These are phyloP conservation scores for Erebia palarica DNA, from an alignment of 2,888 invertebrate species.

Conservation along the genomic window DNA sequence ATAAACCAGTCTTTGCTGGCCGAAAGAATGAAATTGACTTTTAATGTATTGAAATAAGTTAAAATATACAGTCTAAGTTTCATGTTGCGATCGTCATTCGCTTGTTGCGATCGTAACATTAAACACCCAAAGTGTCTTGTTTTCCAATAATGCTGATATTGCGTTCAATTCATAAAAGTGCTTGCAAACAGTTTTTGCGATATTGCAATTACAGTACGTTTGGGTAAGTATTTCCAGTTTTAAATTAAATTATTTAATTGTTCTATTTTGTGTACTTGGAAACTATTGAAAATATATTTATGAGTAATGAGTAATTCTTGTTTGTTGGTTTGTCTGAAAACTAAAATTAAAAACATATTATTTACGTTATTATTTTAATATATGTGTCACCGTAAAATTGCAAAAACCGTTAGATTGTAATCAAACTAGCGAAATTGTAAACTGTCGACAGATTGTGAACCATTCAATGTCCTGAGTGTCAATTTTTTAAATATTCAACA, in stretches of 20 bases:
- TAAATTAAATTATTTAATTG: background rate
- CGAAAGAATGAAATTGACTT: constrained; percentile 19
- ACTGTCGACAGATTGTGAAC: too few relatives aligned
- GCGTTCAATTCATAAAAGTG: constrained; percentile 13
- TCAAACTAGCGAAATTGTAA: too few relatives aligned
- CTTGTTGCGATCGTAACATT: background rate
- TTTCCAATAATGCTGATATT: constrained; percentile 18
- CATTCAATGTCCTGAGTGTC: too few relatives aligned
- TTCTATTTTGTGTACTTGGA: too few relatives aligned
- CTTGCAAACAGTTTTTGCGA: constrained; percentile 5
- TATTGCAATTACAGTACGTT: background rate
- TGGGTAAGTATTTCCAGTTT: constrained; percentile 29
- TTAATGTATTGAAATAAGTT: constrained; percentile 28
- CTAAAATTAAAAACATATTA: too few relatives aligned
- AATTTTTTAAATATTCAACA: too few relatives aligned
- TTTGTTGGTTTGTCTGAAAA: too few relatives aligned
- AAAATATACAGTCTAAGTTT: background rate
- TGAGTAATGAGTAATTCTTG: too few relatives aligned
- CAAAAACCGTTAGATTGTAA: too few relatives aligned
- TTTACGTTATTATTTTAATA: too few relatives aligned
- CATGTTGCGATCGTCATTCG: constrained; percentile 6
- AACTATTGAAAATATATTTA: too few relatives aligned
- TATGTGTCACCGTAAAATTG: too few relatives aligned
- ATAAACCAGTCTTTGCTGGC: background rate
- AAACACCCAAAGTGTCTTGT: background rate